Base-by-base conservation (phyloP, 1,140 invertebrate genomes). In the Zaprionus camerounensis region DNA sequence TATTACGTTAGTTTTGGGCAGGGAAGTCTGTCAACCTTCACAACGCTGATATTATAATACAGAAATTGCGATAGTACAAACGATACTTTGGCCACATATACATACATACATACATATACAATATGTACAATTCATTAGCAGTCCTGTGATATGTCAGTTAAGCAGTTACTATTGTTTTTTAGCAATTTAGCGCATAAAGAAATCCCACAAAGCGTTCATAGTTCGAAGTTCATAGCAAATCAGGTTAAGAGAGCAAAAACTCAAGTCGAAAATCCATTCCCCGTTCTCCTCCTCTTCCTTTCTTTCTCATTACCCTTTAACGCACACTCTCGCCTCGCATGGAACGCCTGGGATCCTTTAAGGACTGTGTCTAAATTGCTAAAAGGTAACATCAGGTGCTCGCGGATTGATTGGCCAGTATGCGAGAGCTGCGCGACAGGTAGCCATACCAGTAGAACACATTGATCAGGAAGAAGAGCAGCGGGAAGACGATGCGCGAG, bases 391-490 rank as follows among this genome's bases (percentile, higher is more conserved):
- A 92, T 92, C 91, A 92, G 69, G 91, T 91, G 91, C 80, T 82
- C 88, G 91, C 61, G 59, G 74, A 82, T 71, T 86, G 79, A 57
- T 81, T 87, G 70, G 91, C 82, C 77, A 92, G 51, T 15, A 91
- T 91, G 49, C 95, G 82, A 72, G 95, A 94, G 81, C 95, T 95
- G 64, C 95, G 93, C 56, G 95, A 95, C 28, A 97, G 93, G 86
- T 97, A 97, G 1, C 94, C 95, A 79, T 95, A 96, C 96, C 96
- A 97, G 85, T 97, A 97, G 92, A 96, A 96, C 51, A 96, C 92
- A 91, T 97, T 97, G 66, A 97, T 96, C 22, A 95, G 94, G 4
- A 97, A 91, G 83, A 97, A 97, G 34, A 96, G 94, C 41, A 97
- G 75, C 1, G 96, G 96, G 91, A 97, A 97, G 28, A 97, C 94